phyloP scores from a whole-genome alignment of 1,140 invertebrate genomes.

The Drosophila seguyi region DNA sequence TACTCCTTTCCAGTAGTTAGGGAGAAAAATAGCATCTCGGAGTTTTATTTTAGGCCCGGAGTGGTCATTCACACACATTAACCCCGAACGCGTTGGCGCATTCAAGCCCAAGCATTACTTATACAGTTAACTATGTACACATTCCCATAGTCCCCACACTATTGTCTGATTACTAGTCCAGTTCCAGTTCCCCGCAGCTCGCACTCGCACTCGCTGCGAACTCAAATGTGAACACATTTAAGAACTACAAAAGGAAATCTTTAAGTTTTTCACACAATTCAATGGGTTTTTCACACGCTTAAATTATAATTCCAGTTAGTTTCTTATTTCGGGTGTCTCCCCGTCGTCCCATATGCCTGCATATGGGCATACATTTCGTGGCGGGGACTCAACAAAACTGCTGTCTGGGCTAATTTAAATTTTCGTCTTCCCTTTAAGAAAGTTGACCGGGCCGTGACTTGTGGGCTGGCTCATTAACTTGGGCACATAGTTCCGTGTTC shows the following conservation, averaged over 20 bases:
- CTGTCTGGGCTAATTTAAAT: conserved; percentile 75
- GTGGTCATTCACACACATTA: conserved; percentile 58
- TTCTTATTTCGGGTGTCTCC: conserved; percentile 55
- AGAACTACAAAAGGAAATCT: conserved; percentile 66
- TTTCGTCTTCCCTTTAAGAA: conserved; percentile 70
- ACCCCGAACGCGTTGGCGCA: conserved; percentile 18
- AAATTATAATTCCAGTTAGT: conserved; percentile 81
- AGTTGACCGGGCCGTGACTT: conserved; percentile 75
- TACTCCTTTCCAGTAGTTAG: neutral
- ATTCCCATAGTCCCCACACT: conserved; percentile 41
- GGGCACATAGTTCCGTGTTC: conserved; percentile 63
- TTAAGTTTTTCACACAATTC: conserved; percentile 77
- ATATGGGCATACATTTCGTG: conserved; percentile 75
- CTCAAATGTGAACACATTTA: conserved; percentile 72
- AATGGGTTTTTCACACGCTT: conserved; percentile 80
- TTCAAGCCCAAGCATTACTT: conserved; percentile 61
- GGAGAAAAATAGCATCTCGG: conserved; percentile 2
- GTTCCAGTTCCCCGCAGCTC: conserved; percentile 16
- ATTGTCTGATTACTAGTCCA: conserved; percentile 29
- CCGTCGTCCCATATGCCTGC: conserved; percentile 38
- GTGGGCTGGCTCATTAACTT: conserved; percentile 79
- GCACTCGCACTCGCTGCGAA: conserved; percentile 8
- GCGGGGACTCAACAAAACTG: conserved; percentile 49
- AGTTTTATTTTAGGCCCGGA: conserved; percentile 1
- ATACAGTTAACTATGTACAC: conserved; percentile 65